Evolutionary conservation across 2,888 invertebrate species (phyloP).

Genomic region (Drosophila nr. perissopoda): DNA sequence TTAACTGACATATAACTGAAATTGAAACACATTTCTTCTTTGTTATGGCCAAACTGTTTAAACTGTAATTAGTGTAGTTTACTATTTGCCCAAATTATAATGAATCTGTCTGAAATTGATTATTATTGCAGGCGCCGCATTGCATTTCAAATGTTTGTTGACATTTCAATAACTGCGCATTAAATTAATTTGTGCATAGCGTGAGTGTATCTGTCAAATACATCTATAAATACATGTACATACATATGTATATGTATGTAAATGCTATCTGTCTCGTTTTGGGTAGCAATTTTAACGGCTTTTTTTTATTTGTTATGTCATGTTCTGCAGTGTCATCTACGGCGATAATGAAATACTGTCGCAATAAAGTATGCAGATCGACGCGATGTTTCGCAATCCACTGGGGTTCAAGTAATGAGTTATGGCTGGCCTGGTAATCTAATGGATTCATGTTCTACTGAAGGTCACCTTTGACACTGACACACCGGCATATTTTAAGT

Average conservation of each 20-base stretch:
- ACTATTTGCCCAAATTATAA: slow-evolving; percentile 17
- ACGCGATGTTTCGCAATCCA: slow-evolving; percentile 43
- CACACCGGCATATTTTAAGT: slow-evolving; percentile 7
- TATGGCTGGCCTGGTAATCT: slow-evolving; percentile 23
- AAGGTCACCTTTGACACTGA: slow-evolving; percentile 42
- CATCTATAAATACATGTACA: slow-evolving; percentile 1
- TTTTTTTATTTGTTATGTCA: slow-evolving; percentile 13
- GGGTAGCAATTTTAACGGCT: slow-evolving; percentile 37
- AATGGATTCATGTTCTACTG: slow-evolving; percentile 37
- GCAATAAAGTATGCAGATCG: slow-evolving; percentile 47
- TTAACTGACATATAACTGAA: slow-evolving; percentile 6
- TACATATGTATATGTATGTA: background rate
- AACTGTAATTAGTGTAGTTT: background rate
- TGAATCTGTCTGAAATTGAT: slow-evolving; percentile 36
- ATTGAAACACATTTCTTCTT: background rate
- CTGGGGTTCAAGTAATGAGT: slow-evolving; percentile 19
- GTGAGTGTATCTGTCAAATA: slow-evolving; percentile 23
- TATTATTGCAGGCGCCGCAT: slow-evolving; percentile 19
- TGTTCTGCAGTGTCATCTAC: slow-evolving; percentile 48
- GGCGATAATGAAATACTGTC: slow-evolving; percentile 35
- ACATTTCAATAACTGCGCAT: slow-evolving; percentile 17
- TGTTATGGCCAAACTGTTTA: background rate
- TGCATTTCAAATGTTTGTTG: slow-evolving; percentile 44
- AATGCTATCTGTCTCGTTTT: slow-evolving; percentile 34
- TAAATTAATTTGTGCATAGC: slow-evolving; percentile 1